Conservation (phyloP, 1,140 invertebrate genomes). For the Cherax destructor region DNA sequence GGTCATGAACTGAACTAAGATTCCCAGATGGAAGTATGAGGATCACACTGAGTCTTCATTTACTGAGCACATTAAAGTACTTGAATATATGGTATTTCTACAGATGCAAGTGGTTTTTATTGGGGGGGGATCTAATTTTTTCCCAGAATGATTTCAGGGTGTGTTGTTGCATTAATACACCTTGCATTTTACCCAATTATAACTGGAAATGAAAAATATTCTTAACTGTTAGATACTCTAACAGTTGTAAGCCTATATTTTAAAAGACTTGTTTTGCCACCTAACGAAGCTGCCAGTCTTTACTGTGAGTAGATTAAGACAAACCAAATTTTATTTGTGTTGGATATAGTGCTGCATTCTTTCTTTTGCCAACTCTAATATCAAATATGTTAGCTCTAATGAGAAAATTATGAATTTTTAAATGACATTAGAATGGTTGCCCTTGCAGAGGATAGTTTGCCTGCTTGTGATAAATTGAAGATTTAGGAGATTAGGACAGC, state of each 20-base stretch:
- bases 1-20: not conserved
- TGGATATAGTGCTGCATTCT: not conserved
- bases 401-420: not conserved
- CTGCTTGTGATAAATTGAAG: constrained; percentile 23
- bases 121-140: not conserved
- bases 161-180: not conserved
- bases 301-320: not conserved
- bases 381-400: not conserved
- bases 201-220: not conserved
- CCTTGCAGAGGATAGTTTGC: constrained; percentile 5
- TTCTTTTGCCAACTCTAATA: not conserved
- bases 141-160: not conserved
- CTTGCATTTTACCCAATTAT: not conserved
- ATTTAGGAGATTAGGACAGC: constrained; percentile 18
- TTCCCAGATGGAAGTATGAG: not conserved
- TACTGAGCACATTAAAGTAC: not conserved
- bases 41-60: not conserved
- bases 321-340: not conserved
- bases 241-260: not conserved
- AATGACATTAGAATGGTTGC: constrained; percentile 23
- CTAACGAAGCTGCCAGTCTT: not conserved
- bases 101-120: not conserved
- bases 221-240: not conserved
- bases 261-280: not conserved
- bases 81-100: not conserved